These are phyloP conservation scores for Euclidia mi DNA, from an alignment of 2,888 invertebrate species.

Conservation along the genomic window DNA sequence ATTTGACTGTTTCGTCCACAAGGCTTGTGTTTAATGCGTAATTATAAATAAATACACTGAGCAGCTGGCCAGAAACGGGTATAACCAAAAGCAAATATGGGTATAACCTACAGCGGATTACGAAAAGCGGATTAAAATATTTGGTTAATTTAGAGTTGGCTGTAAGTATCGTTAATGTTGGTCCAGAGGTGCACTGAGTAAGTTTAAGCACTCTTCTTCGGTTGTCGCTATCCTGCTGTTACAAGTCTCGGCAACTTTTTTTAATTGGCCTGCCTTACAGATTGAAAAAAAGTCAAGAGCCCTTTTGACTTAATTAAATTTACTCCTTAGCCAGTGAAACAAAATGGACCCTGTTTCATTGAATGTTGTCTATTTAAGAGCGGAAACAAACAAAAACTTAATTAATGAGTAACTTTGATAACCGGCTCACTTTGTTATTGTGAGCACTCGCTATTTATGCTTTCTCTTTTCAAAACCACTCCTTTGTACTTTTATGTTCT, in stretches of 20 bases:
- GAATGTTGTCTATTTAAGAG: constrained; percentile 64
- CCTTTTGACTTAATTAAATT: constrained; percentile 84
- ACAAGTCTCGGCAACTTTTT: constrained; percentile 81
- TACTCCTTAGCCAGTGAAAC: constrained; percentile 75
- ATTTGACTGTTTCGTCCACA: neutral
- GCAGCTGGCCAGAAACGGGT: no score
- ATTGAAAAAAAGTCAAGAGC: constrained; percentile 82
- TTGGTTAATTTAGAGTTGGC: constrained; percentile 19
- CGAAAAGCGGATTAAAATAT: constrained; percentile 7
- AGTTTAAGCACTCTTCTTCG: constrained; percentile 72
- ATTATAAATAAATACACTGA: no score
- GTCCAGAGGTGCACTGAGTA: constrained; percentile 64
- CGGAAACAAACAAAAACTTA: constrained; percentile 63
- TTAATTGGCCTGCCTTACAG: constrained; percentile 83
- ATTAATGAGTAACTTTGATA: constrained; percentile 66
- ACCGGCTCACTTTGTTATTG: constrained; percentile 43
- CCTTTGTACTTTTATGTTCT: constrained; percentile 23
- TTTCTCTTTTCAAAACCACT: constrained; percentile 23
- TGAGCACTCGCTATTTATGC: constrained; percentile 26
- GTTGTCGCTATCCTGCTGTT: constrained; percentile 74
- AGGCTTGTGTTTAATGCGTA: neutral
- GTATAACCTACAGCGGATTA: neutral
- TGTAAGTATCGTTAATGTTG: constrained; percentile 65
- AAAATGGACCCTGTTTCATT: constrained; percentile 70
- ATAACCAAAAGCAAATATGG: neutral